Base-by-base conservation (phyloP, 2,113 vertebrate species). In the Cercopithecus mona region DNA sequence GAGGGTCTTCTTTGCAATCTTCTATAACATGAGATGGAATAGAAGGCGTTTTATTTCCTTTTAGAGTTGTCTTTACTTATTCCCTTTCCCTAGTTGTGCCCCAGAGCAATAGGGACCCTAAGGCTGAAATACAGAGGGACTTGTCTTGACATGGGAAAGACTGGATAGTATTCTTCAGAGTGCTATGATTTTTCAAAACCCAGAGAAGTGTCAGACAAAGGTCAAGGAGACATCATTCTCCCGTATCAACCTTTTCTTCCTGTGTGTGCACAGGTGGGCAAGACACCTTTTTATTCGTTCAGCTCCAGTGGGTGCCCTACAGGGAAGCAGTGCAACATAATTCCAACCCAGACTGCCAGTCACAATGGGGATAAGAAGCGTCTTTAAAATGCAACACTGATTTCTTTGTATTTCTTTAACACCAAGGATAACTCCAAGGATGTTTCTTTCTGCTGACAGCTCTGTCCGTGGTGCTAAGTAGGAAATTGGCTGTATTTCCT, bases 391-490 rank as follows among this genome's bases (percentile, higher is more conserved):
- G 23, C 13, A 14, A 32, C 90, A 14, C 8, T 84, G 50, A 61
- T 81, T n/a, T 73, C 81, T 90, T 79, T 75, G 25, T 57, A 52
- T 57, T 83, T 32, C 76, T 59, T 35, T 18, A 12, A 7, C 87
- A 78, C 43, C 27, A 11, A 59, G 72, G 88, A 38, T 64, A 93
- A 85, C 43, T 45, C 78, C 86, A 73, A 61, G 14, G 88, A 79
- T 87, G 50, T 96, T 38, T n/a, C 82, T 88, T 68, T 8, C n/a
- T 43, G 45, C 90, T 75, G 86, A 35, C 88, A 73, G 88, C 97
- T 96, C 97, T 98, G 98, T 98, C 98, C 92, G 52, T 98, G 98
- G 97, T 98, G 70, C 98, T 98, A 97, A 97, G 87, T 61, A 78
- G 73, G 43, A 88, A 88, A 70, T 64, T 48, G 32, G 30, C 68